phyloP scores from a whole-genome alignment of 2,113 vertebrate species.

The Pedionomus torquatus region DNA sequence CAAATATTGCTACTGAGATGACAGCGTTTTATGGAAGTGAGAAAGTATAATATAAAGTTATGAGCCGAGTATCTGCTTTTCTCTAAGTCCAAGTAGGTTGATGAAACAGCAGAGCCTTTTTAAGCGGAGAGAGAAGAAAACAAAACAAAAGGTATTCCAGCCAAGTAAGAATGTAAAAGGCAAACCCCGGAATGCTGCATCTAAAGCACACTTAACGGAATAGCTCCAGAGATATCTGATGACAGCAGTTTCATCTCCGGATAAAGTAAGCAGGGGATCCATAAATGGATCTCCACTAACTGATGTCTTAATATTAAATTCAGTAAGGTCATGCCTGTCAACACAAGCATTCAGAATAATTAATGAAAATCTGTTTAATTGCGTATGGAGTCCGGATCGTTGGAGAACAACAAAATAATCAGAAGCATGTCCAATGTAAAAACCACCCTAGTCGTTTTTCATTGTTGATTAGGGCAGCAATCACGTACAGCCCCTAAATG shows the following conservation, averaged over 20 bases:
- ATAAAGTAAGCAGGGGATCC: background rate
- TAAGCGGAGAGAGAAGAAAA: background rate
- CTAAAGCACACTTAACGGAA: background rate
- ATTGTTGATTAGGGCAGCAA: background rate
- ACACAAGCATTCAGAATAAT: constrained; percentile 7
- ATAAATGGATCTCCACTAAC: background rate
- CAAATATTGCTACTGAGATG: background rate
- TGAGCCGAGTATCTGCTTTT: background rate
- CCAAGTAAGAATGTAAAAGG: background rate
- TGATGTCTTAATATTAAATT: constrained; percentile 43
- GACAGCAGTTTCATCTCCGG: background rate
- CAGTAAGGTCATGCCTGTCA: constrained; percentile 25
- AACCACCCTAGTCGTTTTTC: background rate
- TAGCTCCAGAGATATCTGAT: background rate
- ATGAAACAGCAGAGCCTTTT: background rate
- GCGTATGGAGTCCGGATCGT: background rate
- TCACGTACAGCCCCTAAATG: background rate
- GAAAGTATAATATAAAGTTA: background rate
- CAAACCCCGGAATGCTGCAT: background rate
- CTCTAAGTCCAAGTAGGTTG: fast-evolving
- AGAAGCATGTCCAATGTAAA: background rate
- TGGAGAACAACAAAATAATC: constrained; percentile 20
- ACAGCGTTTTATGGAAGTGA: background rate
- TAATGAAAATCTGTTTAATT: constrained; percentile 43
- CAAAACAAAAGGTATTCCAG: background rate